Base-by-base conservation (phyloP, 2,888 invertebrate species). In the Apotomis turbidana region DNA sequence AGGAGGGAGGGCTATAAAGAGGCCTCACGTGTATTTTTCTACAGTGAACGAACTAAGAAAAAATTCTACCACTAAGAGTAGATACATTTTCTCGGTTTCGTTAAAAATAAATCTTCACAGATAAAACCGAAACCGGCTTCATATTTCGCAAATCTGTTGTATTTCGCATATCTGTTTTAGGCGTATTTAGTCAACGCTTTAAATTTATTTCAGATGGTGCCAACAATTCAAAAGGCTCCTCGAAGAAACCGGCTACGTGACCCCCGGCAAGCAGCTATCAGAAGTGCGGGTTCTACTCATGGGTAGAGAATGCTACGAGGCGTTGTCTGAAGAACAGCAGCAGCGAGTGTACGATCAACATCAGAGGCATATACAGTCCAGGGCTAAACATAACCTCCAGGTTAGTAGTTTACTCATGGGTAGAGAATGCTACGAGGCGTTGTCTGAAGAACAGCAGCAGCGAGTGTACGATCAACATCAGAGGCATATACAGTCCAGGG, bases 381-480 rank as follows among this genome's bases (percentile, higher is more conserved):
- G 97, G 81, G 98, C 98, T 62, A 97, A 97, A 87, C 96, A 97
- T 78, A 98, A 98, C 89, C 97, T 98, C 85, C 97, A 98, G 93
- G 96, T 96, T 79, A 15, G 55, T 1, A 36, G 9, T 54, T 94
- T 98, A 72, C 97, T 99, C 84, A 97, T 98, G 96, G 98, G 98
- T 0, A 95, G 98, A 55, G 98, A 98, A 87, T 98, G 98, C 85
- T 99, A 97, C 87, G 98, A 98, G 89, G 97, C 97, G 10, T 94
- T 99, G 67, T 96, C 97, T 0, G 98, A 98, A 81, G 96, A 96
- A 71, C 98, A 99, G 85, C 97, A 97, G 82, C 97, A 97, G 84
- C 95, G 97, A 81, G 98, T 99, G 79, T 99, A 99, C 87, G 98
- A 98, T 81, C 96, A 97, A 78, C 98, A 99, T 90, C 99, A 99